These are phyloP conservation scores for Cylloceria caligata DNA, from an alignment of 2,888 invertebrate genomes.

Conservation along the genomic window DNA sequence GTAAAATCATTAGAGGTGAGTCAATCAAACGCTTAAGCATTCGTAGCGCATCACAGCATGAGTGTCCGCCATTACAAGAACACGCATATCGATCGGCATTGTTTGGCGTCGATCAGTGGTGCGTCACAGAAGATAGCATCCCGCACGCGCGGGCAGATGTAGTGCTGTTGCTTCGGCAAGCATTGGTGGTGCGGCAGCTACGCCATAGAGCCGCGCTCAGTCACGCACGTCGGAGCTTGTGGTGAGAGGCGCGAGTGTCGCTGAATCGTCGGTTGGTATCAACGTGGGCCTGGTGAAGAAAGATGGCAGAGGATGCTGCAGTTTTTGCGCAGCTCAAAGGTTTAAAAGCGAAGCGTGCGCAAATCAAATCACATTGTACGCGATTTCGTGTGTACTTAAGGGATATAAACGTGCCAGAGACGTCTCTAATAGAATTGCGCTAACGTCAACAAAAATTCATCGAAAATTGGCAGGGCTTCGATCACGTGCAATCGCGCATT, in stretches of 20 bases:
- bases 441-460: no score
- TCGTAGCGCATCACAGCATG: neutral
- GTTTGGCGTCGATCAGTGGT: neutral
- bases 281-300: neutral
- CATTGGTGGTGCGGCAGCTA: neutral
- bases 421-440: no score
- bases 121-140: neutral
- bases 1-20: neutral
- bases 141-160: neutral
- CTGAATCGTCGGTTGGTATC: neutral
- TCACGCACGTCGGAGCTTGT: neutral
- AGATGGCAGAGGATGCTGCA: neutral
- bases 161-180: no score
- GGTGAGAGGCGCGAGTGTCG: neutral
- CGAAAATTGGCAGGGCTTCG: neutral
- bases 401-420: no score
- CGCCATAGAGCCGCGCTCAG: neutral
- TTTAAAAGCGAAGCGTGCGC: neutral
- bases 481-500: neutral
- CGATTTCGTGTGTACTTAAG: neutral
- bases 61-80: neutral
- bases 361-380: neutral
- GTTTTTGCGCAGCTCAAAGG: neutral
- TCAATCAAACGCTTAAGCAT: neutral
- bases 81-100: neutral